phyloP scores from a whole-genome alignment of 2,888 invertebrate species.

The Drosophila yooni region DNA sequence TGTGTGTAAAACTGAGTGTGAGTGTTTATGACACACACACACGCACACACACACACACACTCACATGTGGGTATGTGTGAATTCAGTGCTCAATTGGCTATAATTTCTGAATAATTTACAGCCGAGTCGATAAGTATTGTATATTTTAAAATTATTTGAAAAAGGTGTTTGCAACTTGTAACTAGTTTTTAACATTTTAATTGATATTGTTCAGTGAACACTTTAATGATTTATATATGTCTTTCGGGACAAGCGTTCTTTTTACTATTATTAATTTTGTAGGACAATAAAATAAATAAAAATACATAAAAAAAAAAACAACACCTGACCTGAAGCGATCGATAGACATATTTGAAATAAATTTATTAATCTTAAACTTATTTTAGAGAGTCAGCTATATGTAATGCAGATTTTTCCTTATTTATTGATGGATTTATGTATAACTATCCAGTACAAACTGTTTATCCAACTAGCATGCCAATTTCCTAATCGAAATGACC shows the following conservation, averaged over 20 bases:
- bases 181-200: background rate
- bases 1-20: conserved; percentile 21
- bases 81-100: conserved; percentile 62
- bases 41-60: background rate
- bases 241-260: background rate
- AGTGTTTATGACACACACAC: conserved; percentile 13
- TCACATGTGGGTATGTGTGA: conserved; percentile 18
- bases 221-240: background rate
- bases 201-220: too few species aligned
- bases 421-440: background rate
- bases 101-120: conserved; percentile 56
- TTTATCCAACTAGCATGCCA: conserved; percentile 7
- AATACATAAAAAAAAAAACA: background rate
- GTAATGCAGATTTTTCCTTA: background rate
- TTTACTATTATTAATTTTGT: background rate
- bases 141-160: background rate
- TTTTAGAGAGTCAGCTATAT: background rate
- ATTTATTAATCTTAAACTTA: background rate
- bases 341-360: background rate
- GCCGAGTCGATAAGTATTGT: conserved; percentile 1
- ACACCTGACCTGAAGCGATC: background rate
- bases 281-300: background rate
- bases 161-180: background rate
- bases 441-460: background rate
- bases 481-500: conserved; percentile 13